Evolutionary conservation across 1,140 invertebrate species (phyloP).

Genomic region (Drosophila mauritiana): DNA sequence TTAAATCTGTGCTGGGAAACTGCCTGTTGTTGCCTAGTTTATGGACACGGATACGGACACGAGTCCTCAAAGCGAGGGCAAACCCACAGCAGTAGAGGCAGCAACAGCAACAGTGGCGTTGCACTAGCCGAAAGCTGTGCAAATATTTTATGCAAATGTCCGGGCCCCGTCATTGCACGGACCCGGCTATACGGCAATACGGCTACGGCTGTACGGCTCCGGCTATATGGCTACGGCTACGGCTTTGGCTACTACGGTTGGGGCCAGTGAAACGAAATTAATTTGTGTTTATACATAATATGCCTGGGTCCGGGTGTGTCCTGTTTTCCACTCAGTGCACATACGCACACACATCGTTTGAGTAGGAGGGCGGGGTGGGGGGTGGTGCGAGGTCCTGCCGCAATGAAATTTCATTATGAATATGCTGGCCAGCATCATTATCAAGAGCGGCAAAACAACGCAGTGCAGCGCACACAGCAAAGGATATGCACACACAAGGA

Average conservation of each 20-base stretch:
- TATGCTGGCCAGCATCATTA: slow-evolving; percentile 81
- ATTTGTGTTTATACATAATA: slow-evolving; percentile 84
- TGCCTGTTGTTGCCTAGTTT: slow-evolving; percentile 79
- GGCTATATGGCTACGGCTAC: slow-evolving; percentile 27
- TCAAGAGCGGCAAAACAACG: slow-evolving; percentile 79
- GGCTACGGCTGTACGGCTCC: background rate
- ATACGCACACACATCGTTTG: slow-evolving; percentile 31
- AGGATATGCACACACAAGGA: slow-evolving; percentile 73
- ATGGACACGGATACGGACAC: slow-evolving; percentile 57
- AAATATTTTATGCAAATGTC: slow-evolving; percentile 85
- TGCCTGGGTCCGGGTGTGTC: slow-evolving; percentile 63
- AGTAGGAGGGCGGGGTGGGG: background rate
- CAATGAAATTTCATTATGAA: slow-evolving; percentile 82
- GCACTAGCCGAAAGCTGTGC: slow-evolving; percentile 80
- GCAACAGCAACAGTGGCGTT: slow-evolving; percentile 42
- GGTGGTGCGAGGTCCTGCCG: slow-evolving; percentile 55
- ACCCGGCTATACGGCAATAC: slow-evolving; percentile 40
- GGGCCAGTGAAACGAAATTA: slow-evolving; percentile 84
- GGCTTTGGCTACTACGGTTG: slow-evolving; percentile 70
- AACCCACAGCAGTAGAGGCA: slow-evolving; percentile 39
- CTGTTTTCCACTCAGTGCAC: slow-evolving; percentile 55
- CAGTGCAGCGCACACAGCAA: slow-evolving; percentile 72
- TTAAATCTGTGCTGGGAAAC: slow-evolving; percentile 67
- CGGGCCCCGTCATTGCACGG: slow-evolving; percentile 70
- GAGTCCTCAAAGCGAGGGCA: slow-evolving; percentile 63